A percentile compares a stretch with the other conserved stretches of the same genome.
Evolutionary conservation across 2,888 invertebrate genomes (phyloP).

Genomic region (Tetranychus piercei): DNA sequence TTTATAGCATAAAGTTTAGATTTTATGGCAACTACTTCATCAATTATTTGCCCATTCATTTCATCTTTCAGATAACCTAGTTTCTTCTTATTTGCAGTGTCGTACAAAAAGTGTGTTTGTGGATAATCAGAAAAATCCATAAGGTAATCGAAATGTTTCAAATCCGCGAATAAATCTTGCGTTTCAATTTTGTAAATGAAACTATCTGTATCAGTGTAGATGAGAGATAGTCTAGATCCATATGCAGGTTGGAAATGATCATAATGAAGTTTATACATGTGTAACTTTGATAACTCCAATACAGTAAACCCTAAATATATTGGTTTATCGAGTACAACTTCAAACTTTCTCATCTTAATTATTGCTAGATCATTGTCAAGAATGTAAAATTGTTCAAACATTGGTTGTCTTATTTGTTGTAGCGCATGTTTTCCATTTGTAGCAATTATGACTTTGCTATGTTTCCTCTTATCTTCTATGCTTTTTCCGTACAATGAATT

Average conservation of each 20-base stretch:
- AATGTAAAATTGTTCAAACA: slow-evolving; percentile 16
- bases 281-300: slow-evolving; percentile 28
- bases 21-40: no score
- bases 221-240: slow-evolving; percentile 25
- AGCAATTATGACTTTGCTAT: slow-evolving; percentile 28
- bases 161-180: slow-evolving; percentile 24
- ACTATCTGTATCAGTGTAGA: slow-evolving; percentile 30
- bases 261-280: slow-evolving; percentile 29
- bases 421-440: slow-evolving; percentile 9
- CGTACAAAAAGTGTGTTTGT: slow-evolving; percentile 24
- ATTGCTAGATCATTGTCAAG: slow-evolving; percentile 8
- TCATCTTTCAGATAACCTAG: no score
- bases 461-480: slow-evolving; percentile 30
- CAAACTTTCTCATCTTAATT: slow-evolving; percentile 13
- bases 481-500: slow-evolving; percentile 32
- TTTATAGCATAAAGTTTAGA: no score
- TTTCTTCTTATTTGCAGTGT: no score
- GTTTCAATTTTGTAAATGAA: slow-evolving; percentile 27
- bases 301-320: slow-evolving; percentile 28
- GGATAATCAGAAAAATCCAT: slow-evolving; percentile 30
- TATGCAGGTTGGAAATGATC: slow-evolving; percentile 26
- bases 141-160: slow-evolving; percentile 17
- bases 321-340: slow-evolving; percentile 26
- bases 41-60: no score
- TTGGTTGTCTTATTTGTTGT: slow-evolving; percentile 18